A percentile compares a stretch with the other conserved stretches of the same genome.
Evolutionary conservation across 2,888 invertebrate genomes (phyloP).

Genomic region (Drosophila crucigera): DNA sequence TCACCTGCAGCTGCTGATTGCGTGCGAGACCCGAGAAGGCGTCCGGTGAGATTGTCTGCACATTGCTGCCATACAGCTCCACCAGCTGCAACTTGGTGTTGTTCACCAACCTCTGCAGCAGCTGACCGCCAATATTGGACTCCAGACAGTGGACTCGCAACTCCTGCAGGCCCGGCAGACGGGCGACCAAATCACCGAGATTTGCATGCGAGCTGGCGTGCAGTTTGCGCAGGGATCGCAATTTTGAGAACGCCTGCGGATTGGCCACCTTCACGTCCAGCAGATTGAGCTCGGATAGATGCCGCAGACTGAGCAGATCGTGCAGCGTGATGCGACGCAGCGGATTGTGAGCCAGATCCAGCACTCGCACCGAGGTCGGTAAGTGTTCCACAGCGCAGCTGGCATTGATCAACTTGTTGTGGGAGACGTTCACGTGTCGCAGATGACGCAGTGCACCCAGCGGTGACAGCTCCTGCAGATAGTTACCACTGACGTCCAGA

Average conservation of each 20-base stretch:
- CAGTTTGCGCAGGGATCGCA: constrained; percentile 90
- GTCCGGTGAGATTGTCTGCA: constrained; percentile 91
- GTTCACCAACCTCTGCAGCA: constrained; percentile 89
- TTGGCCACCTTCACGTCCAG: constrained; percentile 91
- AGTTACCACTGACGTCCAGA: constrained; percentile 92
- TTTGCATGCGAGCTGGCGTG: constrained; percentile 91
- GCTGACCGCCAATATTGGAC: constrained; percentile 90
- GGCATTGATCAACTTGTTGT: constrained; percentile 91
- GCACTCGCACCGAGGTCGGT: constrained; percentile 89
- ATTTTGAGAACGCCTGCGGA: constrained; percentile 90
- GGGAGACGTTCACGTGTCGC: constrained; percentile 90
- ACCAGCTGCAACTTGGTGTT: constrained; percentile 92
- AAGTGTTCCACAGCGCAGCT: constrained; percentile 91
- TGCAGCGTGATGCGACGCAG: constrained; percentile 90
- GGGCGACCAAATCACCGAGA: constrained; percentile 90
- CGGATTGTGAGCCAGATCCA: constrained; percentile 94
- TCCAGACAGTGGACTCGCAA: constrained; percentile 92
- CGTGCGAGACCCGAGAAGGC: constrained; percentile 91
- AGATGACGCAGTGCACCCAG: constrained; percentile 90
- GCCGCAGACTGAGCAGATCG: constrained; percentile 86
- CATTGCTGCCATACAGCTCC: constrained; percentile 91
- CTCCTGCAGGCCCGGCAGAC: constrained; percentile 90
- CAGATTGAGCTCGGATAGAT: constrained; percentile 91
- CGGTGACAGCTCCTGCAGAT: constrained; percentile 90
- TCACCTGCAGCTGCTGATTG: constrained; percentile 91